These are phyloP conservation scores for Peromyscus maniculatus DNA, from an alignment of 2,113 vertebrate species.

Conservation along the genomic window DNA sequence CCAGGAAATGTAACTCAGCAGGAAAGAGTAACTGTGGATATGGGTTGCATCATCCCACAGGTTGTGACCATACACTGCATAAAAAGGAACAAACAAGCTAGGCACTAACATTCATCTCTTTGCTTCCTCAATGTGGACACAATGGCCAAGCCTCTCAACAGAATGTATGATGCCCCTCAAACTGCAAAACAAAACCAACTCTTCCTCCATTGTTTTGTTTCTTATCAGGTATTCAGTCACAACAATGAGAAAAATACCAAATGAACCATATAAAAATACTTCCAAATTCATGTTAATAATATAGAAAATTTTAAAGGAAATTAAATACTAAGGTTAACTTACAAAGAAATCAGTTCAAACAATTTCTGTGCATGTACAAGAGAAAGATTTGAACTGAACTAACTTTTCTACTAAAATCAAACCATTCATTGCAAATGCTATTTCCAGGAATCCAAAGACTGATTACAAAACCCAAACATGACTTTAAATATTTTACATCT, in stretches of 20 bases:
- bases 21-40: background rate
- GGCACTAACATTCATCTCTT: no score
- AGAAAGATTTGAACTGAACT: background rate
- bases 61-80: background rate
- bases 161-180: background rate
- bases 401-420: background rate
- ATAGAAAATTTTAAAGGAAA: background rate
- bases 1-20: no score
- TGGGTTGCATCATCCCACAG: background rate
- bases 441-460: background rate
- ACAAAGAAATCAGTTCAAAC: conserved; percentile 32
- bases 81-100: background rate
- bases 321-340: background rate
- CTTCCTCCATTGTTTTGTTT: background rate
- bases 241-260: background rate
- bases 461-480: background rate
- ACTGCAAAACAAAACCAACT: background rate
- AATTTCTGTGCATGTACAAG: background rate
- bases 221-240: background rate
- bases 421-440: background rate
- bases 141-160: background rate
- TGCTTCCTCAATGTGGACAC: background rate
- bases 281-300: background rate
- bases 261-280: background rate
- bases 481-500: conserved; percentile 24